Conservation (phyloP, 2,888 invertebrate genomes). For the Trisateles emortualis region DNA sequence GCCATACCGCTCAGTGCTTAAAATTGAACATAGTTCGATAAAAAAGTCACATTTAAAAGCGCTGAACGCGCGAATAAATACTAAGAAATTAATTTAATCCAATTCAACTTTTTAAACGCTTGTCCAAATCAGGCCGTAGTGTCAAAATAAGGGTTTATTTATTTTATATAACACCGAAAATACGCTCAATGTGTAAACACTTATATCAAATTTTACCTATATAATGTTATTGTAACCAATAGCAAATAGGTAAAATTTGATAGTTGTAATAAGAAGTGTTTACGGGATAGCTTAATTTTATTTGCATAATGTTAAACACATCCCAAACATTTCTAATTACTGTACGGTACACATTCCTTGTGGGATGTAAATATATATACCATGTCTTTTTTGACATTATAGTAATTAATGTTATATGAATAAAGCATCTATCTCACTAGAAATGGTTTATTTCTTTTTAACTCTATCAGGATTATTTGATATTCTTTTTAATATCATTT, state of each 20-base stretch:
- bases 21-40: no score
- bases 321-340: conserved; percentile 60
- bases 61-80: no score
- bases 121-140: background rate
- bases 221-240: conserved; percentile 21
- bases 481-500: conserved; percentile 76
- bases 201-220: conserved; percentile 62
- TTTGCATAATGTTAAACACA: conserved; percentile 42
- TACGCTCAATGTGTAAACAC: background rate
- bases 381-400: conserved; percentile 82
- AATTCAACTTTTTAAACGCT: no score
- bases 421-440: conserved; percentile 60
- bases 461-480: conserved; percentile 75
- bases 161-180: background rate
- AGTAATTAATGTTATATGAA: conserved; percentile 68
- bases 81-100: no score
- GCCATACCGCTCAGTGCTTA: no score
- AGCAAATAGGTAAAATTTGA: conserved; percentile 62
- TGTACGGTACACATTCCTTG: conserved; percentile 65
- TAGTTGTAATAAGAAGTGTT: conserved; percentile 61
- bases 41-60: no score
- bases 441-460: conserved; percentile 61
- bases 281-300: conserved; percentile 39
- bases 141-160: background rate
- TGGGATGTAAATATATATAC: conserved; percentile 70